Base-by-base conservation (phyloP, 2,888 invertebrate species). In the Quadriops clusia region DNA sequence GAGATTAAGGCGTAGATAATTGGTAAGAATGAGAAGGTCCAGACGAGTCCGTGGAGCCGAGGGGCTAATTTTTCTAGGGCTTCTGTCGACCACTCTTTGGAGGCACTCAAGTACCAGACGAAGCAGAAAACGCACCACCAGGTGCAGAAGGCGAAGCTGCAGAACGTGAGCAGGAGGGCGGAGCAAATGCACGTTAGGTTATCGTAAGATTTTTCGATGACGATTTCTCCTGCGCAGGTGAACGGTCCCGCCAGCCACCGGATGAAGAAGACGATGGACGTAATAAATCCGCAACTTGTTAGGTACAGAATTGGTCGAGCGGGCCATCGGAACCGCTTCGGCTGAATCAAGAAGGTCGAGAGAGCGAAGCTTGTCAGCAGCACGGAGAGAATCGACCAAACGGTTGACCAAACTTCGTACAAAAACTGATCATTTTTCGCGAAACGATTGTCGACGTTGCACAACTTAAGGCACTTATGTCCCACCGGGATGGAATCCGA, bases 61-160 rank as follows among this genome's bases (percentile, higher is more conserved):
- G 83, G 78, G 0, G 87, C 80, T 15, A 86, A 79, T 27, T 82
- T 77, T 58, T 87, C 87, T 30, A 91, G 71, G 2, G 89, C 87
- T 60, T 91, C 91, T 34, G 86, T 85, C 14, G 87, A 86, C 91
- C 91, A 91, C 54, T 90, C 87, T 54, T 87, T 81, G 23, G 85
- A 83, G 1, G 90, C 87, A 3, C 87, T 84, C 27, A 91, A 67
- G 52, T 86, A 84, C 83, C 90, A 91, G 33, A 89, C 86, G 27
- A 87, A 71, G 37, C 86, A 82, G 29, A 91, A 74, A 45, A 87
- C 77, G 3, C 85, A 74, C 77, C 90, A 89, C 89, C 91, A 87
- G 36, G 82, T 72, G 47, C 78, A 75, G 35, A 80, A 79, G 28
- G 84, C 81, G 49, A 86, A 61, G 17, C 80, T 79, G 50, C 85